Conservation (phyloP, 2,797 vertebrate genomes). For the Vireo griseus region DNA sequence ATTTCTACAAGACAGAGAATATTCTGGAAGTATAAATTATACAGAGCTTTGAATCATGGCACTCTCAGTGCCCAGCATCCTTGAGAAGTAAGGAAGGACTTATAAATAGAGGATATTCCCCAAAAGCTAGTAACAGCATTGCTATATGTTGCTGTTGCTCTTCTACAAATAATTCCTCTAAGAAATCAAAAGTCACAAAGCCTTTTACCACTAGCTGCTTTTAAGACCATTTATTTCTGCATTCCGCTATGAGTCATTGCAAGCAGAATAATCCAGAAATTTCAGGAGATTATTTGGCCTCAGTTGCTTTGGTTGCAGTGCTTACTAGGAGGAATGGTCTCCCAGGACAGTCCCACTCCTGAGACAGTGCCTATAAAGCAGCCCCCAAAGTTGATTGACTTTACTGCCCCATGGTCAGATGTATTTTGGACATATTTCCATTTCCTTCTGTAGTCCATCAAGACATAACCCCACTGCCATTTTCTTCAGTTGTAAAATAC, state of each 20-base stretch:
- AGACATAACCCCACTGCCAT: too few species aligned
- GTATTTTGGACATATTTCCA: background rate
- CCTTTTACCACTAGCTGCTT: background rate
- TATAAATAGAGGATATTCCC: background rate
- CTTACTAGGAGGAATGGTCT: background rate
- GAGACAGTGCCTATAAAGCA: background rate
- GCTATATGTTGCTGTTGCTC: background rate
- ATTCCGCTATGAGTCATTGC: background rate
- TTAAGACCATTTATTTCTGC: background rate
- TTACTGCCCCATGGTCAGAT: background rate
- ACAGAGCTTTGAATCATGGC: background rate
- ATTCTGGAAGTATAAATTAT: background rate
- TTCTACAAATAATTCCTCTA: background rate
- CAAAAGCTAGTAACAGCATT: background rate
- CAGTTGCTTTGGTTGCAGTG: rapidly evolving
- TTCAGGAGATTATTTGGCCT: background rate
- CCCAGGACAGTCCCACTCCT: background rate
- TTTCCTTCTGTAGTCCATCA: background rate
- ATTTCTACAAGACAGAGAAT: background rate
- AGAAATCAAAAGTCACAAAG: background rate
- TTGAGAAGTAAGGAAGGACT: background rate
- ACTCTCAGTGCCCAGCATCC: background rate
- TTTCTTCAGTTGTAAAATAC: background rate
- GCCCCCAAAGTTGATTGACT: background rate
- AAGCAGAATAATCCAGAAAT: background rate